Evolutionary conservation across 2,888 invertebrate species (phyloP), one percentile per base, ranked within the genome.

Genomic region (Alitta virens): DNA sequence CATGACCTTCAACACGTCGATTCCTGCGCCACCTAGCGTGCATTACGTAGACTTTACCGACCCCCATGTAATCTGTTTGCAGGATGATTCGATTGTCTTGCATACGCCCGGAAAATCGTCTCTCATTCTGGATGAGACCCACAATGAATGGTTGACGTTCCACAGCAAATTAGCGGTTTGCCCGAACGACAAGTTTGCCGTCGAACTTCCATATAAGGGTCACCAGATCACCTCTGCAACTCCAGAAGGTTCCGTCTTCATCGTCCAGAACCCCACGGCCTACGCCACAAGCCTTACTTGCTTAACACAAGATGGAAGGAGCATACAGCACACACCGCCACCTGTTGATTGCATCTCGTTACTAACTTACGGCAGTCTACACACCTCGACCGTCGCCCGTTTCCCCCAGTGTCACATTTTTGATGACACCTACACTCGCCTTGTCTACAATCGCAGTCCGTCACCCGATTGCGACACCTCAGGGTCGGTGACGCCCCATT

Each of bases 281-380:
- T 79, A 74, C 66, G 76, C 77, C 25, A 78, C 78, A 1, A 73
- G 75, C 0, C 70, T 78, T 66, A 71, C 69, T 56, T 75, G 76
- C 66, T 73, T 78, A 16, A 71, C 67, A 16, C 75, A 76, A 59
- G 73, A 74, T 0, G 69, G 72, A 55, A 70, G 74, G 5, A 64
- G 72, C 46, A 67, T 72, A 52, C 33, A 33, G 12, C 76, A 75
- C 58, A 73, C 73, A 5, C 79, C 79, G 12, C 79, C 79, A 1
- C 79, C 79, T 1, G 75, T 77, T 55, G 79, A 78, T 65, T 75
- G 75, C 59, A 71, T 79, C 26, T 76, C 76, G 18, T 70, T 78
- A 62, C 74, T 74, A 7, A 72, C 76, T 5, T 60, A 72, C 26
- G 76, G 76, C 53, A 68, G 70, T 42, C 62, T 78, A 46, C 69